A percentile compares a stretch with the other conserved stretches of the same genome.
Evolutionary conservation across 2,797 vertebrate genomes (phyloP).

Genomic region (Ctenopoma kingsleyae): DNA sequence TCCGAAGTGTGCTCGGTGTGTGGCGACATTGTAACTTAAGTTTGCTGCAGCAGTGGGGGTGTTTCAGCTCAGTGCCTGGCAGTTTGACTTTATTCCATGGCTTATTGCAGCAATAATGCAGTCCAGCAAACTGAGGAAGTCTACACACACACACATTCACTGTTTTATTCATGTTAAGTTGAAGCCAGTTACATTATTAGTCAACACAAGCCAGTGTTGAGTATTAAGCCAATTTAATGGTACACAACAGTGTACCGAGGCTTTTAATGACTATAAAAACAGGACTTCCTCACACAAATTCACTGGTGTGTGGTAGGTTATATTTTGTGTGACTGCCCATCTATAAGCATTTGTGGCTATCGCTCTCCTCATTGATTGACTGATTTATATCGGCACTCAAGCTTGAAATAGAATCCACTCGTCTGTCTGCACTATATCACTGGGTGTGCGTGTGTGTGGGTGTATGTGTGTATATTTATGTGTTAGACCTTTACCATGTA

Average conservation of each 20-base stretch:
- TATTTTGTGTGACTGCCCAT: conserved; percentile 49
- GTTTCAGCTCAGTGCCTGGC: conserved; percentile 52
- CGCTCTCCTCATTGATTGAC: conserved; percentile 73
- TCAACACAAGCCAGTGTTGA: conserved; percentile 52
- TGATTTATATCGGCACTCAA: conserved; percentile 76
- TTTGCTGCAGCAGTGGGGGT: conserved; percentile 55
- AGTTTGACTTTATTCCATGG: conserved; percentile 64
- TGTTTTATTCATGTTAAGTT: conserved; percentile 63
- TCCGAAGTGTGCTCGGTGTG: conserved; percentile 14
- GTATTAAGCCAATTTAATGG: conserved; percentile 69
- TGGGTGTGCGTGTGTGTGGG: conserved; percentile 1
- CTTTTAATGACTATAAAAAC: conserved; percentile 72
- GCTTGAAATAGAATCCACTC: conserved; percentile 79
- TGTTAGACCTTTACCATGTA: conserved; percentile 15
- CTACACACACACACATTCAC: conserved; percentile 11
- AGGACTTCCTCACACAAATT: conserved; percentile 48
- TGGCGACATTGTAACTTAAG: conserved; percentile 52
- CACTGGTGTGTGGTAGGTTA: conserved; percentile 41
- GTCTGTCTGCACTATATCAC: conserved; percentile 37
- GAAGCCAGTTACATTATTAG: conserved; percentile 58
- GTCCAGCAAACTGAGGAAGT: conserved; percentile 61
- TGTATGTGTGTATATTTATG: conserved; percentile 33
- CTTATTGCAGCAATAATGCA: conserved; percentile 77
- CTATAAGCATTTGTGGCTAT: conserved; percentile 55
- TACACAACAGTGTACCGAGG: conserved; percentile 52